A percentile compares a stretch with the other conserved stretches of the same genome.
phyloP scores from a whole-genome alignment of 1,140 invertebrate species.

The Monomorium pharaonis region DNA sequence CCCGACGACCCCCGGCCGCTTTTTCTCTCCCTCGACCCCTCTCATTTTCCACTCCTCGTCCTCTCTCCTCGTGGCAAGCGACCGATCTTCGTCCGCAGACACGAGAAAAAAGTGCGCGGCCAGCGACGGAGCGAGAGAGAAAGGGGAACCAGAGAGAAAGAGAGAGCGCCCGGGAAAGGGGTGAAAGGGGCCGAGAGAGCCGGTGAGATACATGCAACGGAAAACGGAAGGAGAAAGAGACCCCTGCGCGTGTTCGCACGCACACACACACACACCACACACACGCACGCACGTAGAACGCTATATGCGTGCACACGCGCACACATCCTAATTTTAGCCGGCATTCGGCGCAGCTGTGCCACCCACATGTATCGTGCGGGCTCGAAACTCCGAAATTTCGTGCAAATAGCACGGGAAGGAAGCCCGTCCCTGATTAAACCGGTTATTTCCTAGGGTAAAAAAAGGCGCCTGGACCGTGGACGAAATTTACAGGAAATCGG shows the following conservation, averaged over 20 bases:
- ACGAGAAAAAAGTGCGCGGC: slow-evolving; percentile 70
- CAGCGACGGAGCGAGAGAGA: slow-evolving; percentile 48
- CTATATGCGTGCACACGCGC: slow-evolving; percentile 13
- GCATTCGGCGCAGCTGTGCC: slow-evolving; percentile 80
- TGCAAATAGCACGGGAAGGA: slow-evolving; percentile 75
- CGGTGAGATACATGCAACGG: slow-evolving; percentile 48
- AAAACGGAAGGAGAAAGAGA: slow-evolving; percentile 51
- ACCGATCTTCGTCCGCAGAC: slow-evolving; percentile 75
- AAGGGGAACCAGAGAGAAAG: neutral
- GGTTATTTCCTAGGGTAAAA: slow-evolving; percentile 74
- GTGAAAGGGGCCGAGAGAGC: slow-evolving; percentile 50
- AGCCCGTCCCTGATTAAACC: slow-evolving; percentile 75
- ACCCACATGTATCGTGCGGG: slow-evolving; percentile 75
- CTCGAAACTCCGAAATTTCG: slow-evolving; percentile 76
- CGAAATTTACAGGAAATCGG: slow-evolving; percentile 75
- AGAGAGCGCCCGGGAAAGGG: slow-evolving; percentile 9
- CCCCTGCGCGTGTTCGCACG: slow-evolving; percentile 19
- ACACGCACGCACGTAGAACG: neutral
- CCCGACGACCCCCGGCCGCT: slow-evolving; percentile 40
- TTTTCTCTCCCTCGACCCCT: slow-evolving; percentile 63
- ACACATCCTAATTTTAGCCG: slow-evolving; percentile 79
- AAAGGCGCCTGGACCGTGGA: slow-evolving; percentile 45
- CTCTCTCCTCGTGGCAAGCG: slow-evolving; percentile 61
- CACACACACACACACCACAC: neutral
- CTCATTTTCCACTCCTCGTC: slow-evolving; percentile 61